phyloP scores from a whole-genome alignment of 2,113 vertebrate species.

The Brachionichthys hirsutus region DNA sequence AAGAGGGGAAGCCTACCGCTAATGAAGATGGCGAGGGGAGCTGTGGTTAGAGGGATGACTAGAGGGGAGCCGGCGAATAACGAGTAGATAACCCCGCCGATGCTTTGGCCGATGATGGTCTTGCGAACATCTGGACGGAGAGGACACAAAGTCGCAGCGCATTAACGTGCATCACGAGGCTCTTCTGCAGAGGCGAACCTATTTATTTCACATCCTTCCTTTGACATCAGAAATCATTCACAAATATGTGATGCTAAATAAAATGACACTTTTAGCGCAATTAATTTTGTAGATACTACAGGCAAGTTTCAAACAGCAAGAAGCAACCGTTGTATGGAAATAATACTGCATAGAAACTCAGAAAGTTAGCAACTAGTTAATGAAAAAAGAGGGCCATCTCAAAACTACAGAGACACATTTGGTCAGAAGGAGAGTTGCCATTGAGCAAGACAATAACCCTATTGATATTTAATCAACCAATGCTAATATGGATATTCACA shows the following conservation, averaged over 20 bases:
- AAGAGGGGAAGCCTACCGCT: conserved; percentile 79
- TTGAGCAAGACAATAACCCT: too few relatives aligned
- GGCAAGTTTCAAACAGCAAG: too few relatives aligned
- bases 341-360: too few relatives aligned
- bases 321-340: too few relatives aligned
- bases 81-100: conserved; percentile 92
- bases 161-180: conserved; percentile 6
- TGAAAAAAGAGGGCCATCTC: too few relatives aligned
- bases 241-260: background rate
- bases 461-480: too few relatives aligned
- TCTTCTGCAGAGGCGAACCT: background rate
- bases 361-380: too few relatives aligned
- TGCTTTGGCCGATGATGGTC: conserved; percentile 94
- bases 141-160: conserved; percentile 2
- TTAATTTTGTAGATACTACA: too few relatives aligned
- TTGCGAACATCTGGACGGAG: conserved; percentile 88
- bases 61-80: conserved; percentile 94
- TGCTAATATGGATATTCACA: too few relatives aligned
- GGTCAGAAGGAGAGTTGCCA: too few relatives aligned
- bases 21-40: conserved; percentile 94
- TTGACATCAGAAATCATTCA: background rate
- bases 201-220: background rate
- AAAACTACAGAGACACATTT: too few relatives aligned
- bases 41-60: conserved; percentile 93
- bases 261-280: too few relatives aligned